Evolutionary conservation across 2,113 vertebrate genomes (phyloP).

Genomic region (Polyodon spathula): DNA sequence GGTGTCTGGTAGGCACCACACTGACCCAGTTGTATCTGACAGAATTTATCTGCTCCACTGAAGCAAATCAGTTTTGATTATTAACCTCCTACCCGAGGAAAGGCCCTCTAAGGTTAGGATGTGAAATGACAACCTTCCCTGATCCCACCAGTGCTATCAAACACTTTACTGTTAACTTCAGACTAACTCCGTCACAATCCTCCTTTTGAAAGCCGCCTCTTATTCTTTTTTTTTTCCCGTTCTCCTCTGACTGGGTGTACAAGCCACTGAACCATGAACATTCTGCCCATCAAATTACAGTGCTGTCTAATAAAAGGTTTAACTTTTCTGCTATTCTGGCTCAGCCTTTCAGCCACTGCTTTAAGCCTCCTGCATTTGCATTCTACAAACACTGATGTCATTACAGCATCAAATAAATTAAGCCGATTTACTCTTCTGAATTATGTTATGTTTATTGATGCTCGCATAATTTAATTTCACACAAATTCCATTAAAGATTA

Average conservation of each 20-base stretch:
- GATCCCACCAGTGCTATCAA: slow-evolving; percentile 35
- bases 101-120: slow-evolving; percentile 40
- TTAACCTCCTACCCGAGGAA: slow-evolving; percentile 43
- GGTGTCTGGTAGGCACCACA: slow-evolving; percentile 45
- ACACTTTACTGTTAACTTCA: slow-evolving; percentile 47
- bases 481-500: slow-evolving; percentile 85
- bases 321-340: slow-evolving; percentile 68
- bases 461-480: slow-evolving; percentile 83
- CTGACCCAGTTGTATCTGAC: slow-evolving; percentile 44
- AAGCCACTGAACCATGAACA: slow-evolving; percentile 49
- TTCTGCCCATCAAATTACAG: slow-evolving; percentile 78
- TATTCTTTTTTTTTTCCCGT: slow-evolving; percentile 1
- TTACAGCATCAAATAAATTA: slow-evolving; percentile 73
- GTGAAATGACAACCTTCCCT: slow-evolving; percentile 50
- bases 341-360: slow-evolving; percentile 60
- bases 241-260: slow-evolving; percentile 27
- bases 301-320: slow-evolving; percentile 74
- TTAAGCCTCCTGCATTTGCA: slow-evolving; percentile 61
- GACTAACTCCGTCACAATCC: slow-evolving; percentile 38
- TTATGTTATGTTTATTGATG: slow-evolving; percentile 83
- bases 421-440: slow-evolving; percentile 80
- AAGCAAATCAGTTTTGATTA: slow-evolving; percentile 61
- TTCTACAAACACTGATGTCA: slow-evolving; percentile 55
- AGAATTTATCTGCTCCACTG: slow-evolving; percentile 52
- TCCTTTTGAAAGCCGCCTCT: slow-evolving; percentile 29